Conservation (phyloP, 1,140 invertebrate species). For the Sarcophaga peregrina region DNA sequence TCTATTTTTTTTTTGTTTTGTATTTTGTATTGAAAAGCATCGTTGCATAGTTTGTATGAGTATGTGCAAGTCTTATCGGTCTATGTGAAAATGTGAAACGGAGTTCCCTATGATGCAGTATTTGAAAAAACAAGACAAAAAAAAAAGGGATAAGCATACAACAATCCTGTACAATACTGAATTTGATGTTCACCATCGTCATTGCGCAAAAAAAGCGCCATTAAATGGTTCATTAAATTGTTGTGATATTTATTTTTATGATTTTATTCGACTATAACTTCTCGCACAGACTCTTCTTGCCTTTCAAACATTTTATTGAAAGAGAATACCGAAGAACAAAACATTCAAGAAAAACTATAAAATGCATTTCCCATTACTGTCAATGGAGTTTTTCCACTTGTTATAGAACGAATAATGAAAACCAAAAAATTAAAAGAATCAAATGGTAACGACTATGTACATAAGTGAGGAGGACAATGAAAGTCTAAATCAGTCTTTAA, state of each 20-base stretch:
- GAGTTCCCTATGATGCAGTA: conserved; percentile 26
- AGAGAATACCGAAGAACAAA: not conserved
- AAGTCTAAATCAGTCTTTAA: not conserved
- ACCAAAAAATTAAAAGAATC: not conserved
- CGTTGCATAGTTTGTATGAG: not conserved
- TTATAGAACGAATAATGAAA: not conserved
- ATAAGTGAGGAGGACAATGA: no score
- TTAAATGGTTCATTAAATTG: conserved; percentile 42
- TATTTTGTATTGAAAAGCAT: conserved; percentile 1
- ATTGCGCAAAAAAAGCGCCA: conserved; percentile 39
- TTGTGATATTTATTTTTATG: conserved; percentile 39
- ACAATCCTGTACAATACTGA: conserved; percentile 5
- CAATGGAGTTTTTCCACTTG: conserved; percentile 1
- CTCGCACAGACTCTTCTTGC: not conserved
- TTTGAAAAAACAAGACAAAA: not conserved
- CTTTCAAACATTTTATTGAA: not conserved
- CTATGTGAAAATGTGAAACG: not conserved
- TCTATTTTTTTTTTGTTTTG: not conserved
- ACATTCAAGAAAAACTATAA: not conserved
- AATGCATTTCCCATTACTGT: not conserved
- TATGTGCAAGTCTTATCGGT: no score
- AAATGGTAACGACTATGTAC: not conserved
- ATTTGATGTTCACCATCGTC: conserved; percentile 21
- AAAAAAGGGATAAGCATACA: not conserved
- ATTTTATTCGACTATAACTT: not conserved